These are phyloP conservation scores for Sebastes oblongus DNA, from an alignment of 2,797 vertebrate genomes.

Conservation along the genomic window DNA sequence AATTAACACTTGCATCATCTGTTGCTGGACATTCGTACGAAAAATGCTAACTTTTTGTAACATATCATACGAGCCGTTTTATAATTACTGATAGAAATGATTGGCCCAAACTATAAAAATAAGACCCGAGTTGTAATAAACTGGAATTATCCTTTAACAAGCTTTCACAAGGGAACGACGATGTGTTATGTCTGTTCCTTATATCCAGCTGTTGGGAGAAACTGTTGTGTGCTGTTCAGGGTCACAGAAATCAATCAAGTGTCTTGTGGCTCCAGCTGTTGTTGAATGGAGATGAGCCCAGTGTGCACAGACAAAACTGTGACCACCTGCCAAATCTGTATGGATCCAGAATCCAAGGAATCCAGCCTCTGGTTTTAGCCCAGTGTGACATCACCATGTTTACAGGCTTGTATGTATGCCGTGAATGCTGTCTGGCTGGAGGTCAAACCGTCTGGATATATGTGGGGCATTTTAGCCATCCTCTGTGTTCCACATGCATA, in stretches of 20 bases:
- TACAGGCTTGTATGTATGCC: background rate
- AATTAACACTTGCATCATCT: too few species aligned
- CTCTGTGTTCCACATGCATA: background rate
- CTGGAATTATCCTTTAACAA: background rate
- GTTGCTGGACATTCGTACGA: too few species aligned
- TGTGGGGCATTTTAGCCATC: background rate
- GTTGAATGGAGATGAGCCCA: conserved; percentile 35
- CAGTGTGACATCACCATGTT: background rate
- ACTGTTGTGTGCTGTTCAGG: conserved; percentile 1
- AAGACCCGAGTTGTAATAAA: background rate
- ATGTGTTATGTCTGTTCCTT: background rate
- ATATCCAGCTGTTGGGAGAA: conserved; percentile 31
- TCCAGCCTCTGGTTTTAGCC: background rate
- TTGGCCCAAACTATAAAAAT: background rate
- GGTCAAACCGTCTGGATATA: background rate
- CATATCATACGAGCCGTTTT: too few species aligned
- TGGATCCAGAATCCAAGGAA: conserved; percentile 18
- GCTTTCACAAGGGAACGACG: background rate
- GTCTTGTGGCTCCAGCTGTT: conserved; percentile 50
- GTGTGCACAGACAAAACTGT: background rate
- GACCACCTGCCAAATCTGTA: conserved; percentile 13
- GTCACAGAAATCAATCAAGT: conserved; percentile 31
- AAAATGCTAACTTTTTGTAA: too few species aligned
- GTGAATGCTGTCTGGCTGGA: background rate
- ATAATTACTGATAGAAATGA: background rate